phyloP scores from a whole-genome alignment of 1,140 invertebrate species.

The Drosophila nikananu region DNA sequence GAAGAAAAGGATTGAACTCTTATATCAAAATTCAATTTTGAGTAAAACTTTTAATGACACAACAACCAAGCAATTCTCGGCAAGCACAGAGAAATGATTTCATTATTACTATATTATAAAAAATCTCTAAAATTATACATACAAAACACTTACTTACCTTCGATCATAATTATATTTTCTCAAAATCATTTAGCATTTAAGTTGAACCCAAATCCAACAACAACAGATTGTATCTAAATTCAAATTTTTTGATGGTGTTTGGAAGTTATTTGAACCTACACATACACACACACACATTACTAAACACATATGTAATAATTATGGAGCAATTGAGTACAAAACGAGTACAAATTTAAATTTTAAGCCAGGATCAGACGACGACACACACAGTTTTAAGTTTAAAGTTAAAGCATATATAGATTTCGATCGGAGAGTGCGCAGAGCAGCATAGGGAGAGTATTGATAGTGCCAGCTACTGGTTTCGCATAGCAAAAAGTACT shows the following conservation, averaged over 20 bases:
- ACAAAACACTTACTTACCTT: constrained; percentile 26
- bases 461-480: constrained; percentile 75
- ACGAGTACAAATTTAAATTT: constrained; percentile 79
- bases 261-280: constrained; percentile 44
- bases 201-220: constrained; percentile 34
- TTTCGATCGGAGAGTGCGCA: constrained; percentile 13
- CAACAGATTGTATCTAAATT: constrained; percentile 43
- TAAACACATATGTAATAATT: constrained; percentile 76
- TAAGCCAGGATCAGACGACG: constrained; percentile 57
- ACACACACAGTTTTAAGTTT: constrained; percentile 42
- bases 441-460: constrained; percentile 41
- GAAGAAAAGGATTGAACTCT: constrained; percentile 57
- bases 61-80: constrained; percentile 36
- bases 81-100: constrained; percentile 45
- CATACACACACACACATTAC: constrained; percentile 51
- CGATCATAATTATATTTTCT: constrained; percentile 47
- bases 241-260: constrained; percentile 43
- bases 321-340: constrained; percentile 84
- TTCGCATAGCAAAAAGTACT: constrained; percentile 54
- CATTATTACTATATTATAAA: constrained; percentile 21
- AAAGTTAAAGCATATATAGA: constrained; percentile 34
- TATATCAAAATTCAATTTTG: constrained; percentile 83
- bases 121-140: constrained; percentile 23
- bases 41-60: constrained; percentile 63
- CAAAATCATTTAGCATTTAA: constrained; percentile 57